Evolutionary conservation across 2,797 vertebrate species (phyloP), one percentile per base, ranked within the genome.

Genomic region (Hydrolagus colliei): DNA sequence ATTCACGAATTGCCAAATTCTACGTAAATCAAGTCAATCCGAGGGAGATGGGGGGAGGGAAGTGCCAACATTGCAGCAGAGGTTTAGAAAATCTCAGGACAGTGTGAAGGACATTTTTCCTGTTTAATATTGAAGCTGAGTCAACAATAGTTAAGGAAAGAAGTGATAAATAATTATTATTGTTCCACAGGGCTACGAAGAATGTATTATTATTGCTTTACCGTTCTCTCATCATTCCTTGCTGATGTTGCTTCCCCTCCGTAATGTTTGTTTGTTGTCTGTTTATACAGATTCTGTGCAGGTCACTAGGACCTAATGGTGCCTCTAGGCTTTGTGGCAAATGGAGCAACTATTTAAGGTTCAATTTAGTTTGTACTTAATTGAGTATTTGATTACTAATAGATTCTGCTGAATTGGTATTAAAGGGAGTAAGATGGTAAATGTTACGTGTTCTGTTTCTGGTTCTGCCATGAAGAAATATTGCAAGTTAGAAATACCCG

Each of bases 301-400:
- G 74, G 74, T 59, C 74, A 76, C 74, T 76, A 20, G 16, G 74
- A 76, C 14, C 59, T 59, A 76, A 76, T 20, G 74, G 27, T 74
- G 32, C 8, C 59, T 14, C 18, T 9, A 59, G 18, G 41, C 74
- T 76, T 76, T 76, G 74, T 59, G 20, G 35, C 74, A 76, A 76
- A 8, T 76, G n/a, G 27, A 27, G 27, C 27, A 27, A 9, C 76
- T 63, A 13, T 61, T 61, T 62, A 78, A 27, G 76, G 27, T 12
- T 61, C 76, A 62, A 62, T n/a, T 61, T 63, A 22, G 22, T 78
- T n/a, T 61, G 59, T 52, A 78, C 1, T 11, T 78, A 78, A 62
- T 52, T 41, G 35, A 76, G n/a, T 61, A 61, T 78, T 78, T 27
- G 27, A 27, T 27, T 27, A 27, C 27, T 27, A 27, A 27, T 27